Base-by-base conservation (phyloP, 2,113 vertebrate species). In the Pleuronectes platessa region DNA sequence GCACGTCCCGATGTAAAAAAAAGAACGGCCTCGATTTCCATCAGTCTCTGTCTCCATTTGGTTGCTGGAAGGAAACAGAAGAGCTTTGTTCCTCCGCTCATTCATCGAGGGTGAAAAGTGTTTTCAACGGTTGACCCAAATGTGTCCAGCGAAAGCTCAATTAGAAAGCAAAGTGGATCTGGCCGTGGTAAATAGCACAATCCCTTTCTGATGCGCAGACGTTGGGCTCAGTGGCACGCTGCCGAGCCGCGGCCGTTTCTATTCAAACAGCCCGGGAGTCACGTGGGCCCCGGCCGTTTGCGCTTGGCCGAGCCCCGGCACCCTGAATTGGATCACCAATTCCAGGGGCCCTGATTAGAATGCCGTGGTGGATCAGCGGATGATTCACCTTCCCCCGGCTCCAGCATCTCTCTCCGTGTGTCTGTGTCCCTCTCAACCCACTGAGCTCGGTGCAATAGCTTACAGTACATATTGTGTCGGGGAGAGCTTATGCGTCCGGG, bases 41-140 rank as follows among this genome's bases (percentile, higher is more conserved):
- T 62, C 45, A 27, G 14, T 9, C 60, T 40, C 51, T 67, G 47
- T 47, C 15, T 69, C 42, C 35, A 26, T 68, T 63, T 51, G 45
- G 18, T 17, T 27, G 62, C 37, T 21, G 21, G 35, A 64, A 47
- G 56, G 77, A 85, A 85, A 87, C 71, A 85, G 68, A 80, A 27
- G 79, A 8, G 42, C 79, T 88, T 90, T 88, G 85, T 89, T 79
- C 35, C 68, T 26, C 4, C 8, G 0, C 58, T 74, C 85, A 82
- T 86, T 90, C 69, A 86, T 1, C 15, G 58, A 75, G 65, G 65
- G 56, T 85, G 73, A 58, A 78, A 74, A 74, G 85, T 54, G 2
- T 54, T 54, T 86, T 81, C 81, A 83, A 70, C 49, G 54, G 65
- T 51, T 91, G 87, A 91, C 83, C 90, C 81, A 89, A 87, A 88